Conservation (phyloP, 2,113 vertebrate species). For the Psephotus haematonotus region DNA sequence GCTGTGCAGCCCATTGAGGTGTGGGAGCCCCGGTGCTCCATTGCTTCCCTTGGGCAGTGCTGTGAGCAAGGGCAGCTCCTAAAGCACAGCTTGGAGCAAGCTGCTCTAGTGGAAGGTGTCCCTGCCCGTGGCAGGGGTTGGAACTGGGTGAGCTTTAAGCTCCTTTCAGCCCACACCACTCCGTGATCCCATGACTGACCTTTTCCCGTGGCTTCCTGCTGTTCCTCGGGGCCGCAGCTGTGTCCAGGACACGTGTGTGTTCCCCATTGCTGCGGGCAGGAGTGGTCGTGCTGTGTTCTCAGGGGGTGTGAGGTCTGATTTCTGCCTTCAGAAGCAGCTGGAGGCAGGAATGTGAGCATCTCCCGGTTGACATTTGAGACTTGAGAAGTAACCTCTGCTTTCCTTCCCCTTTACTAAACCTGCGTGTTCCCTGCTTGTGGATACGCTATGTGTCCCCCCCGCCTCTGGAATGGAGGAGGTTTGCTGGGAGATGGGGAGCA, state of each 20-base stretch:
- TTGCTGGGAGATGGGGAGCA: not conserved
- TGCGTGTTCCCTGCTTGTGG: accelerated
- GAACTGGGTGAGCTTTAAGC: not conserved
- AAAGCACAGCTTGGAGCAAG: not conserved
- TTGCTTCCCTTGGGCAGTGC: not conserved
- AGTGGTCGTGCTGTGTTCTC: not conserved
- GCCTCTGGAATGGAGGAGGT: not conserved
- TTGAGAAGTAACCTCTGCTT: not conserved
- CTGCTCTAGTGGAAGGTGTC: not conserved
- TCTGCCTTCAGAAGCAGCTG: slow-evolving; percentile 23
- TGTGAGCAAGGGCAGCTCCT: not conserved
- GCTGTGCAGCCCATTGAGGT: accelerated
- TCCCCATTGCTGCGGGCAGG: not conserved
- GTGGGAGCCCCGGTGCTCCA: not conserved
- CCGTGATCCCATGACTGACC: not conserved
- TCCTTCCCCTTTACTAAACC: not conserved
- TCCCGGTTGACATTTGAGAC: not conserved
- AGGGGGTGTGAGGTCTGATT: not conserved
- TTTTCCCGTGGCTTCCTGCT: not conserved
- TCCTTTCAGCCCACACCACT: not conserved
- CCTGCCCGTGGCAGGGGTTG: not conserved
- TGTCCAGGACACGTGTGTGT: not conserved
- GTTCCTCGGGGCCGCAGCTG: not conserved
- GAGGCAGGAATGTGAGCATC: not conserved
- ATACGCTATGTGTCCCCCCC: accelerated